Conservation (phyloP, 1,140 invertebrate species). For the Lepidotrigona ventralis region DNA sequence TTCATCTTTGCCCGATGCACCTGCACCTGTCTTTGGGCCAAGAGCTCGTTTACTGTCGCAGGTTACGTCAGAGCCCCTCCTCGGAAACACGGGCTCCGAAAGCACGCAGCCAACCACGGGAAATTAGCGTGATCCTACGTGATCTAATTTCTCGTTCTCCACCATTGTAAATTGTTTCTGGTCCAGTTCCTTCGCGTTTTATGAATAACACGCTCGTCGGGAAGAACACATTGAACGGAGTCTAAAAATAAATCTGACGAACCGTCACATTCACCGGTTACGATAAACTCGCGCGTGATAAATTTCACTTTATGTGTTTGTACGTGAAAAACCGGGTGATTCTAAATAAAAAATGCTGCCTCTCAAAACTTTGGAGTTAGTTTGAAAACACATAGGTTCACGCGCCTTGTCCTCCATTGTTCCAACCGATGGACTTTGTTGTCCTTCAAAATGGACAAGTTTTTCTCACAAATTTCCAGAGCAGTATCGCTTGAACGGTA, state of each 20-base stretch:
- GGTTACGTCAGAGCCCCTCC: constrained; percentile 59
- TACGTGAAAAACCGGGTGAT: no score
- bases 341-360: no score
- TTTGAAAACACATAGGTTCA: no score
- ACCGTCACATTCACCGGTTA: neutral
- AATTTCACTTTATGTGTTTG: no score
- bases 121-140: neutral
- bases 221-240: neutral
- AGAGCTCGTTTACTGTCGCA: constrained; percentile 60
- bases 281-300: constrained; percentile 5
- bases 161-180: no score
- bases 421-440: no score
- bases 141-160: neutral
- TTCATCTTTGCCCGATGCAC: constrained; percentile 61
- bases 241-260: constrained; percentile 23
- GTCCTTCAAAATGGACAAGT: no score
- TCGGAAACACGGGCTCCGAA: constrained; percentile 19
- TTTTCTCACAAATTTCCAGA: no score
- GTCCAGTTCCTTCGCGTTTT: neutral
- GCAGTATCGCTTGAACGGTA: no score
- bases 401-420: no score
- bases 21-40: constrained; percentile 57
- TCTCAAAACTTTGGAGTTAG: no score
- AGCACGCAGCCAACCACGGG: neutral
- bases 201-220: neutral